Evolutionary conservation across 1,140 invertebrate species (phyloP), one percentile per base, ranked within the genome.

Genomic region (Drosophila eugracilis): DNA sequence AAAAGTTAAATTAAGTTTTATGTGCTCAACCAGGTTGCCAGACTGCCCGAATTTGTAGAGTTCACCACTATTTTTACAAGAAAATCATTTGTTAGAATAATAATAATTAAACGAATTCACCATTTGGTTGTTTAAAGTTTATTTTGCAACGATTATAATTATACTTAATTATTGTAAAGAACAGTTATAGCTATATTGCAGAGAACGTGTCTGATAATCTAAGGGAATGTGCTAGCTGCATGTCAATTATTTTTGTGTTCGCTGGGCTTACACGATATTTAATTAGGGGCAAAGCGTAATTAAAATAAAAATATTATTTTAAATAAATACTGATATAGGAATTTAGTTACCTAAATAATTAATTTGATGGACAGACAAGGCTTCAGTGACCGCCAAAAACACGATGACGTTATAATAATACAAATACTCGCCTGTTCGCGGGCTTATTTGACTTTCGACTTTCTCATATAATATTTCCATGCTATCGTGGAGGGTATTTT

Each of bases 81-180:
- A 3, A 32, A 32, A 32, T n/a, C n/a, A n/a, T n/a, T n/a, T n/a
- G n/a, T n/a, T n/a, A n/a, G n/a, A n/a, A n/a, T n/a, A n/a, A n/a
- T n/a, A n/a, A n/a, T n/a, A n/a, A n/a, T n/a, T n/a, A n/a, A n/a
- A n/a, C n/a, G n/a, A n/a, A n/a, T n/a, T n/a, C n/a, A n/a, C n/a
- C n/a, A n/a, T n/a, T n/a, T n/a, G n/a, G n/a, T 32, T 32, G 30
- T 32, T 32, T 9, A 32, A 12, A n/a, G n/a, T n/a, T n/a, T 10
- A 32, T 74, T 59, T 55, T 52, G 30, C 55, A 44, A 52, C 12
- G 36, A 45, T 45, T 78, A 58, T 75, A 83, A 84, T 81, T 60
- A 50, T 42, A 19, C 24, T 70, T 59, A 84, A 84, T 83, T 78
- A 62, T 81, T 63, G 37, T 63, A 21, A 63, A 19, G 44, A 44